phyloP scores from a whole-genome alignment of 2,888 invertebrate genomes.

The Heteropelma amictum region DNA sequence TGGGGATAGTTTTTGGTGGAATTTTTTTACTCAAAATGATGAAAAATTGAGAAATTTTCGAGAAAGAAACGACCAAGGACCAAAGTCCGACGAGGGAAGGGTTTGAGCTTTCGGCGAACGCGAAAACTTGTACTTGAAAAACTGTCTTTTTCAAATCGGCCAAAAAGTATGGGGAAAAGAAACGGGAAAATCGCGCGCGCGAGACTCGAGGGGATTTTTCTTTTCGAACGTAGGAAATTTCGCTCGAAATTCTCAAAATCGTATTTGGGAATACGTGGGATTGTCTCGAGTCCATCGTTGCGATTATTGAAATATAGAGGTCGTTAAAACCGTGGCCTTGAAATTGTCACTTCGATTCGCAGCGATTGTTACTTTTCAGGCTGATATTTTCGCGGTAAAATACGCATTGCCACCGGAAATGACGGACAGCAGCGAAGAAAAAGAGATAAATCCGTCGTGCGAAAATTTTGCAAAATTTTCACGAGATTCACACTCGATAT shows the following conservation, averaged over 20 bases:
- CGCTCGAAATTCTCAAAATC: no score
- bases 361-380: constrained; percentile 51
- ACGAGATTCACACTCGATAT: constrained; percentile 55
- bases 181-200: no score
- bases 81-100: no score
- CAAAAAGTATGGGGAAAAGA: no score
- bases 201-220: no score
- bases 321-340: constrained; percentile 51
- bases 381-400: constrained; percentile 50
- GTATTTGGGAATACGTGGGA: constrained; percentile 5
- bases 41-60: not conserved
- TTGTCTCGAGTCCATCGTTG: constrained; percentile 49
- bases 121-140: no score
- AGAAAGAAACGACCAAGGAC: no score
- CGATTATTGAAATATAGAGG: constrained; percentile 36
- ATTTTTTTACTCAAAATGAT: not conserved
- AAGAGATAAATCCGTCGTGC: constrained; percentile 38
- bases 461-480: constrained; percentile 49
- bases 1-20: not conserved
- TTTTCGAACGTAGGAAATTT: no score
- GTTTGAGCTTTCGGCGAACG: no score
- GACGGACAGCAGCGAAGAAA: no score
- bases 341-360: constrained; percentile 36
- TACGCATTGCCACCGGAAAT: constrained; percentile 46
- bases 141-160: no score